Conservation (phyloP, 2,888 invertebrate species). For the Caenorhabditis becei region DNA sequence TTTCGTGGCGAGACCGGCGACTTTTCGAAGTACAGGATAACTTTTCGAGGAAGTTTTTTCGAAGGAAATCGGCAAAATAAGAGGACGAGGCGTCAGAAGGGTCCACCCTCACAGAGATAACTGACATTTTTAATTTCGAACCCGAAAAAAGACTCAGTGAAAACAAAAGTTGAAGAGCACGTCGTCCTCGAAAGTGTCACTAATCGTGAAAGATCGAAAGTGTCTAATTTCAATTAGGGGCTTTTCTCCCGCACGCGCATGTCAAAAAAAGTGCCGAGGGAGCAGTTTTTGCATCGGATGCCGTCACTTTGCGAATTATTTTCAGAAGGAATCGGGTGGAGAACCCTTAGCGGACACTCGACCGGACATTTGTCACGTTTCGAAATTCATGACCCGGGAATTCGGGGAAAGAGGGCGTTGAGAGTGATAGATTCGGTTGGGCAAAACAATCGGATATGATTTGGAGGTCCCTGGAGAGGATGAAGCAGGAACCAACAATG, state of each 20-base stretch:
- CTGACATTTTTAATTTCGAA: not conserved
- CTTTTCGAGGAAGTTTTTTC: not conserved
- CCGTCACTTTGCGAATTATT: not conserved
- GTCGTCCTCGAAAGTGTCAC: conserved; percentile 10
- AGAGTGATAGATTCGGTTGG: not conserved
- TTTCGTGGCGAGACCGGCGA: too few relatives aligned
- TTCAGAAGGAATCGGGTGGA: not conserved
- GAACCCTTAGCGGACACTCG: conserved; percentile 5
- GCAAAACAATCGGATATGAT: conserved; percentile 10
- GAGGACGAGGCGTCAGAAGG: not conserved
- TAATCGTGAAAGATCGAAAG: conserved; percentile 21
- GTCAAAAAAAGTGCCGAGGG: conserved; percentile 28
- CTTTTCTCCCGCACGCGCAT: conserved; percentile 29
- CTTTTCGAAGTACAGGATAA: not conserved
- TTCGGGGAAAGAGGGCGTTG: not conserved
- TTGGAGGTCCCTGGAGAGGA: not conserved
- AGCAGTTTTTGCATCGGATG: not conserved
- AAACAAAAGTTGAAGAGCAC: conserved; percentile 25
- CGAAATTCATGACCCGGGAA: not conserved
- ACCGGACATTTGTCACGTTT: not conserved
- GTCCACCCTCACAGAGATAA: conserved; percentile 3
- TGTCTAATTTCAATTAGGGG: conserved; percentile 49
- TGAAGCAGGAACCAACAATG: not conserved
- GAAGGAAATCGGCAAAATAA: not conserved
- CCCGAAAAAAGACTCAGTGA: not conserved